These are phyloP conservation scores for Lemur catta DNA, from an alignment of 2,797 vertebrate species.

Conservation along the genomic window DNA sequence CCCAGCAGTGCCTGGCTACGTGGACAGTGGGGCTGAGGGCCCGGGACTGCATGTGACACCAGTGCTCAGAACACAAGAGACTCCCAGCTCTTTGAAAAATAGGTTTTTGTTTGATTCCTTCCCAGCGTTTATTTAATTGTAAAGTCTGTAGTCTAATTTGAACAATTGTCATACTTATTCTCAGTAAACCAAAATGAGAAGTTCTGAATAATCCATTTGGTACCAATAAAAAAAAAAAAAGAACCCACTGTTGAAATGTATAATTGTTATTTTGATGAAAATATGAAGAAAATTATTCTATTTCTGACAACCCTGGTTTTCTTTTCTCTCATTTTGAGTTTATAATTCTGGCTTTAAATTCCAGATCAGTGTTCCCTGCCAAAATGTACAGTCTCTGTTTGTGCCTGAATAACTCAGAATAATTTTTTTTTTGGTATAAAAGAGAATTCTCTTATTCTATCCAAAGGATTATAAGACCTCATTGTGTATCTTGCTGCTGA, in stretches of 20 bases:
- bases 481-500: background rate
- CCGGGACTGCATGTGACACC: background rate
- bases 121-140: background rate
- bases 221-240: background rate
- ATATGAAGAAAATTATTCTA: conserved; percentile 15
- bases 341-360: conserved; percentile 42
- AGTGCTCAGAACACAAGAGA: background rate
- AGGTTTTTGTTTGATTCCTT: conserved; percentile 6
- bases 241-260: background rate
- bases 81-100: background rate
- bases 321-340: conserved; percentile 1
- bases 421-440: background rate
- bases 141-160: conserved; percentile 26
- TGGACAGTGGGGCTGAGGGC: background rate
- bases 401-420: conserved; percentile 5
- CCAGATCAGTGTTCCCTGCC: background rate
- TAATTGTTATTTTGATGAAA: conserved; percentile 35
- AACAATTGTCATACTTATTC: background rate
- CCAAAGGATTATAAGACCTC: background rate
- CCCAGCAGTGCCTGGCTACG: background rate
- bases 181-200: conserved; percentile 36
- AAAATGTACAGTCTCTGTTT: conserved; percentile 3
- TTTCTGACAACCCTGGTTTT: background rate
- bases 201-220: conserved; percentile 13
- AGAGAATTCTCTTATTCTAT: background rate